phyloP scores from a whole-genome alignment of 1,140 invertebrate genomes.

The Cheumatopsyche charites region DNA sequence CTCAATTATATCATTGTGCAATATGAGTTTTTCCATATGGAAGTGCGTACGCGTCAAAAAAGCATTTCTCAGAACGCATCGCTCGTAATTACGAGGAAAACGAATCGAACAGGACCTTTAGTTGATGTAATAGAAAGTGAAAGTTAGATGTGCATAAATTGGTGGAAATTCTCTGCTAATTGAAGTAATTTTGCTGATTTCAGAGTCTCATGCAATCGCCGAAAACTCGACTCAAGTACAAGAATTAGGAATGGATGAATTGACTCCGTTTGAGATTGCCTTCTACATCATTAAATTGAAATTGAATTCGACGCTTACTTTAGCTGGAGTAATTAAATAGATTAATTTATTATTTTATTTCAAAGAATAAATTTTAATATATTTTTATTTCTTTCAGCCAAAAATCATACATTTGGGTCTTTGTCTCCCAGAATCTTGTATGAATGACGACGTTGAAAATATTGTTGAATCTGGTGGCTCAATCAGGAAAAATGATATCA shows the following conservation, averaged over 20 bases:
- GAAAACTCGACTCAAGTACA: background rate
- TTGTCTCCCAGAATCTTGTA: constrained; percentile 74
- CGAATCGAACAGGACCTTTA: no score
- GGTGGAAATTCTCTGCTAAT: no score
- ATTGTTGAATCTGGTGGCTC: constrained; percentile 64
- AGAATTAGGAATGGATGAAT: background rate
- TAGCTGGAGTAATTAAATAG: constrained; percentile 53
- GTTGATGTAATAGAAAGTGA: no score
- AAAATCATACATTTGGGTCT: constrained; percentile 71
- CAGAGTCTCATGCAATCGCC: background rate
- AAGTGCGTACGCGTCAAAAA: no score
- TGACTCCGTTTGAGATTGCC: constrained; percentile 63
- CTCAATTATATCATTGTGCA: no score
- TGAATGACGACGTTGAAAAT: constrained; percentile 63
- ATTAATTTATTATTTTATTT: constrained; percentile 49
- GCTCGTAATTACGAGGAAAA: no score
- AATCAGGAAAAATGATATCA: constrained; percentile 57
- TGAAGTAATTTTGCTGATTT: background rate
- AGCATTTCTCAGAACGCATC: no score
- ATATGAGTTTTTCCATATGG: no score
- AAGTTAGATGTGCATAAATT: no score
- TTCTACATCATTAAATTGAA: constrained; percentile 66
- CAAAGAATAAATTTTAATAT: background rate
- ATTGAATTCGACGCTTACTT: constrained; percentile 58
- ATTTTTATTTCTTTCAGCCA: constrained; percentile 55